Base-by-base conservation (phyloP, 2,888 invertebrate genomes). In the Prionchulus punctatus region DNA sequence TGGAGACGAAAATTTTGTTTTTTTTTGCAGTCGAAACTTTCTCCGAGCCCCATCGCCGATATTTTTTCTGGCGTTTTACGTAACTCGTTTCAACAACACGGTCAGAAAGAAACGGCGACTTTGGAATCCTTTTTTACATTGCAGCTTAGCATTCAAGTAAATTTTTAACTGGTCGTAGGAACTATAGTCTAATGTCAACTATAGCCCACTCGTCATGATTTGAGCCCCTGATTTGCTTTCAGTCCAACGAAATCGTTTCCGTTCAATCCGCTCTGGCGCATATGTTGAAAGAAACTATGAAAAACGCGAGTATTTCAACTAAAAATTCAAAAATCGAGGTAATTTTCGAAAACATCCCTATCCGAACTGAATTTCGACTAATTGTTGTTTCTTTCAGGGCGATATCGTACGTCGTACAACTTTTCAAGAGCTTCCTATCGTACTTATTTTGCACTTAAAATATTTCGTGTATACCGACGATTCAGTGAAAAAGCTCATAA, bases 121-220 rank as follows among this genome's bases (percentile, higher is more conserved):
- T 84, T 92, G 61, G 88, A 92, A 72, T 92, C 92, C 1, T 94
- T 94, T 77, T 91, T 91, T 72, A 90, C 91, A 1, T 77, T 94
- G 60, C 91, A 89, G 71, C 79, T 94, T 30, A 90, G 94, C 69
- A 89, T 94, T 64, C 88, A 90, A 79, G 89, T 88, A 70, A 68
- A 67, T 65, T 55, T n/a, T 4, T 36, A 36, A 36, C 18, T 36
- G 36, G 7, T 36, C 36, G 7, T 36, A n/a, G n/a, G n/a, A n/a
- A n/a, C n/a, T n/a, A n/a, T n/a, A n/a, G n/a, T n/a, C n/a, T n/a
- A n/a, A n/a, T n/a, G n/a, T n/a, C n/a, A n/a, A n/a, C n/a, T n/a
- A n/a, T n/a, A n/a, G n/a, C n/a, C n/a, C n/a, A n/a, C n/a, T n/a
- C n/a, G n/a, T n/a, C n/a, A n/a, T n/a, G n/a, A n/a, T n/a, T n/a